A percentile compares a stretch with the other conserved stretches of the same genome.
Evolutionary conservation across 2,888 invertebrate species (phyloP).

Genomic region (Lepidonotus clava): DNA sequence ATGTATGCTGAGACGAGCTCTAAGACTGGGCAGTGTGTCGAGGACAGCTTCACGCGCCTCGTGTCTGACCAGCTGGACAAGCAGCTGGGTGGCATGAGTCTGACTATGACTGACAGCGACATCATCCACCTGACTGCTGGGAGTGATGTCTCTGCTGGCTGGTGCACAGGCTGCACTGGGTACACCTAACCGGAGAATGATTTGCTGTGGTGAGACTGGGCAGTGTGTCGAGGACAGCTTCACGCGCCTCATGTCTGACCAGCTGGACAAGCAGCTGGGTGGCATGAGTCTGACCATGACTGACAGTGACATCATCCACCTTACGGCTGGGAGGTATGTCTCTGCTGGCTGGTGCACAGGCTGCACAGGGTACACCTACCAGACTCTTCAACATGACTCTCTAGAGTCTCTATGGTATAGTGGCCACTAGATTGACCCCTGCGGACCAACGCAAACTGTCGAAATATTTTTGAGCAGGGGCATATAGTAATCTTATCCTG

Average conservation of each 20-base stretch:
- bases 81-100: conserved; percentile 12
- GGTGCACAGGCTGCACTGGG: conserved; percentile 19
- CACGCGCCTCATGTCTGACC: background rate
- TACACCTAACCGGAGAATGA: too few species aligned
- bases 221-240: background rate
- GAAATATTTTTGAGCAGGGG: too few species aligned
- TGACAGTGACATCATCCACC: background rate
- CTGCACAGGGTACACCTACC: too few species aligned
- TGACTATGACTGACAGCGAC: background rate
- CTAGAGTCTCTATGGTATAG: too few species aligned
- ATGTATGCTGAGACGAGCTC: conserved; percentile 23
- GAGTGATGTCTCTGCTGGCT: background rate
- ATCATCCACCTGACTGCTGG: conserved; percentile 15
- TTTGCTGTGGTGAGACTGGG: conserved; percentile 28
- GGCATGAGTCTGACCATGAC: background rate
- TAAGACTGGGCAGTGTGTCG: background rate
- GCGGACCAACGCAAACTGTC: too few species aligned
- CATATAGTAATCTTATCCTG: too few species aligned
- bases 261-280: conserved; percentile 7
- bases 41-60: background rate
- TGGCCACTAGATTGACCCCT: too few species aligned
- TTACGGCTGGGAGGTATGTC: background rate
- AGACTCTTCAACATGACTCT: too few species aligned
- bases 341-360: conserved; percentile 11
- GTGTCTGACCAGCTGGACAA: background rate